Evolutionary conservation across 2,888 invertebrate species (phyloP), one percentile per base, ranked within the genome.

Genomic region (Leptodirus hochenwartii): DNA sequence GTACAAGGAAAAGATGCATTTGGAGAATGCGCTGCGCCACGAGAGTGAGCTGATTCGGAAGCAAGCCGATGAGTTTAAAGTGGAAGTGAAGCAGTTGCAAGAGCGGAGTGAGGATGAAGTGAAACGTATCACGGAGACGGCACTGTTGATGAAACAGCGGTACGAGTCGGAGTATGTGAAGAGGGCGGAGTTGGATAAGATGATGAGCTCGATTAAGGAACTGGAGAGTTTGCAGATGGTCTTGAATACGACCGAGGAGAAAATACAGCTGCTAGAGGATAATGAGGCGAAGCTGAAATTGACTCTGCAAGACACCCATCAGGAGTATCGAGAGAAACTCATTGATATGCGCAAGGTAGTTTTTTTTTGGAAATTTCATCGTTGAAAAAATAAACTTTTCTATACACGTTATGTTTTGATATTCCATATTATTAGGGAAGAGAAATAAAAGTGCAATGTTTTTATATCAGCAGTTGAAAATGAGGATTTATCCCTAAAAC

Each of bases 151-250:
- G 26, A 54, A 63, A 43, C 59, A 58, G 25, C 53, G 59, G 15
- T 59, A 62, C 34, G 64, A 66, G 32, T 57, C 57, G 12, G 62
- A 65, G 17, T 61, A 64, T 41, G 47, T 67, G 9, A 62, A 67
- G n/a, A 64, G 66, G 43, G 47, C 58, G 9, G 62, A 66, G 28
- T 59, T 65, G 24, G 62, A 67, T 23, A 58, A 59, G 34, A 55
- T 9, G 53, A 59, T 33, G 31, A 50, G 47, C 10, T 45, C 64
- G 34, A 56, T 60, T 17, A 47, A 49, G 1, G 62, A 64, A 43
- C 47, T 61, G 9, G 42, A 49, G 32, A 41, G 60, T 41, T 44
- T 41, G 4, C 34, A 63, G 46, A 41, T 51, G 20, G 47, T 49
- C 24, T 47, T 61, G 11, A 48, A 51, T 22, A 53, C 58, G 15